Conservation (phyloP, 2,888 invertebrate species). For the Ceratothoa steindachneri region DNA sequence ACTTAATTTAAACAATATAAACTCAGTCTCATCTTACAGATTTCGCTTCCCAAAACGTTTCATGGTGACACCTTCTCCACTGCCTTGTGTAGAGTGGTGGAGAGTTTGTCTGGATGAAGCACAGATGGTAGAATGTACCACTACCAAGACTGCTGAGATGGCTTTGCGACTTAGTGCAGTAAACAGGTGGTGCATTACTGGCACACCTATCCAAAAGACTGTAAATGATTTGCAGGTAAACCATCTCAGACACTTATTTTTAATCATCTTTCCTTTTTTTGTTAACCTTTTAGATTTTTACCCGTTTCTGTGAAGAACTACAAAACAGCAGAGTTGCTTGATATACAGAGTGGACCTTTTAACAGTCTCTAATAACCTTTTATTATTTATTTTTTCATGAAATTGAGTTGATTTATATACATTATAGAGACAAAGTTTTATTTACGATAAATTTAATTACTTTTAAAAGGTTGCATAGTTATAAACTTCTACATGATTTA, state of each 20-base stretch:
- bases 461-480: too few species aligned
- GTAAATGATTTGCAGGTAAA: conserved; percentile 53
- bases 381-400: too few species aligned
- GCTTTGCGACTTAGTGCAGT: conserved; percentile 59
- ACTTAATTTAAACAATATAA: too few species aligned
- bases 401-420: too few species aligned
- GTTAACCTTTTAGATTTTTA: not conserved
- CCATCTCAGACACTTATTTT: not conserved
- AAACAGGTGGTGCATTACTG: conserved; percentile 71
- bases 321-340: too few species aligned
- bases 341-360: too few species aligned
- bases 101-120: conserved; percentile 73
- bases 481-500: too few species aligned
- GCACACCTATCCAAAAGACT: conserved; percentile 65
- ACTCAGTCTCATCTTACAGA: too few species aligned
- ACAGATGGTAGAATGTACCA: conserved; percentile 68
- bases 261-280: not conserved
- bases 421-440: too few species aligned
- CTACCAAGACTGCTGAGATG: conserved; percentile 62
- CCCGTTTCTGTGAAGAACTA: too few species aligned
- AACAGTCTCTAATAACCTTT: too few species aligned
- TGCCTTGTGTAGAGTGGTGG: conserved; percentile 71
- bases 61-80: conserved; percentile 63
- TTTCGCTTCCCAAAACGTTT: conserved; percentile 63
- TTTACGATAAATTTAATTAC: too few species aligned